Base-by-base conservation (phyloP, 92 coral and sea anemone genomes). In the Umimayanthus chanpuru region DNA sequence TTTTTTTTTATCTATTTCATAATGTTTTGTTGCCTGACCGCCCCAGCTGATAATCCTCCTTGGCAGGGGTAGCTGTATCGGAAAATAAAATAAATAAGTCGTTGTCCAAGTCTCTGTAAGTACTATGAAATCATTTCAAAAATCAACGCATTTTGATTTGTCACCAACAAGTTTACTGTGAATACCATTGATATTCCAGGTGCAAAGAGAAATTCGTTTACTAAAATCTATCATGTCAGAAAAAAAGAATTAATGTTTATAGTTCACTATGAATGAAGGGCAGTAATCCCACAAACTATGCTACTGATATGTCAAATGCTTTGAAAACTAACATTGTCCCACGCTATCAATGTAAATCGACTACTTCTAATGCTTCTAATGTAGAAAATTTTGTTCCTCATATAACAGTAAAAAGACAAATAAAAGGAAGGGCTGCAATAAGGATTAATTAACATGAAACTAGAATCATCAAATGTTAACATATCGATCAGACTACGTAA, bases 161-260 rank as follows among this genome's bases (percentile, higher is more conserved):
- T 88, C 87, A 29, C 87, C 90, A 16, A 88, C 61, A 26, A 56
- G 41, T 15, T 72, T 88, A 68, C 80, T 68, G 30, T 21, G 36
- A 23, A 90, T 66, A 43, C 92, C 92, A 53, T 90, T 75, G 81
- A 90, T 87, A 65, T 90, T 90, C 90, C 90, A 90, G 14, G 93
- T 21, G 82, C 92, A 85, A 86, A 90, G 58, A 47, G 90, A 88
- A 81, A 88, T 10, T 23, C 79, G 56, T 18, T 84, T 68, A 2
- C 20, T 61, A 61, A 61, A 18, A 25, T 71, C 14, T 28, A 6
- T 71, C 36, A 28, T 28, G 4, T 26, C 16, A 30, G 39, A 71
- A 71, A 71, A 26, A 4, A 71, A 71, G 40, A 71, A 71, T 26
- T 4, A 71, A 26, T 25, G n/a, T n/a, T n/a, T n/a, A 68, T 25